A percentile compares a stretch with the other conserved stretches of the same genome.
Evolutionary conservation across 2,888 invertebrate species (phyloP).

Genomic region (Hydrotaea diabolus): DNA sequence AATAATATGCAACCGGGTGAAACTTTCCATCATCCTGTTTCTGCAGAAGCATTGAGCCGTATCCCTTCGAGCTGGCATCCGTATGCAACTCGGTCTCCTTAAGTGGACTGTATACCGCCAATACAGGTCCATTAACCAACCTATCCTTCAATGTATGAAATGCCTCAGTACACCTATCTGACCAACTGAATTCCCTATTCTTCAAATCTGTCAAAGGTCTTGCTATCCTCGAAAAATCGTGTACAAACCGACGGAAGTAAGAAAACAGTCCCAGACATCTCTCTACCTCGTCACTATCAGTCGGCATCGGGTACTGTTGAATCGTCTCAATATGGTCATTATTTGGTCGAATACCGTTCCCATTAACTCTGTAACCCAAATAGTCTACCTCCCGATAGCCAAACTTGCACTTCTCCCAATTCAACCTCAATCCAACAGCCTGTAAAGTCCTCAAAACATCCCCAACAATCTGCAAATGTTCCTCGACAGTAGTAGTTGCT

Average conservation of each 20-base stretch:
- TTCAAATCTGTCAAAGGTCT: not conserved
- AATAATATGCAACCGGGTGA: too few relatives aligned
- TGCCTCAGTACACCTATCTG: too few relatives aligned
- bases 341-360: not conserved
- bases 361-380: too few relatives aligned
- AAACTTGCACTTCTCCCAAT: too few relatives aligned
- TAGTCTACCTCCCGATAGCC: not conserved
- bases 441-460: too few relatives aligned
- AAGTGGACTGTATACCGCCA: slow-evolving; percentile 8
- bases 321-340: slow-evolving; percentile 8
- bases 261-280: not conserved
- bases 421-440: too few relatives aligned
- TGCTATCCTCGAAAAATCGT: not conserved
- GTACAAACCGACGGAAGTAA: slow-evolving; percentile 30
- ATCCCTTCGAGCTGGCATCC: too few relatives aligned
- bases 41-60: too few relatives aligned
- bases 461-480: too few relatives aligned
- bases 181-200: not conserved
- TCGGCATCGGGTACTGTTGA: not conserved
- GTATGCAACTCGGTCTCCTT: slow-evolving; percentile 15
- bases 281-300: not conserved
- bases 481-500: too few relatives aligned
- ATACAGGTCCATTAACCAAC: slow-evolving; percentile 12
- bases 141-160: not conserved
- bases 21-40: too few relatives aligned